These are phyloP conservation scores for Mimas tiliae DNA, from an alignment of 2,888 invertebrate species.

Conservation along the genomic window DNA sequence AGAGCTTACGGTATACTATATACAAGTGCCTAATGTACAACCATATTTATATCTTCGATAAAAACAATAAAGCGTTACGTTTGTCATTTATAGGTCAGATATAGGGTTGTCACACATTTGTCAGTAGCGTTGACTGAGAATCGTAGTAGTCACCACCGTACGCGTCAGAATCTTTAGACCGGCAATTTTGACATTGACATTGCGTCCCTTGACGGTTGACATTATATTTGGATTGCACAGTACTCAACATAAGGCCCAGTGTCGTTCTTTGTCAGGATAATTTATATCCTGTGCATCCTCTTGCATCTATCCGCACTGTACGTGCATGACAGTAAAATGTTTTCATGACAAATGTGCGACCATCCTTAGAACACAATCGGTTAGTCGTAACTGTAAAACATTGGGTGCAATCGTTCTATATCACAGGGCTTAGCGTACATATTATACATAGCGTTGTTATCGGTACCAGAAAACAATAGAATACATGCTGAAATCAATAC, in stretches of 20 bases:
- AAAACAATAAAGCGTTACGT: constrained; percentile 11
- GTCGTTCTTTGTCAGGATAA: no score
- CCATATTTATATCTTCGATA: constrained; percentile 22
- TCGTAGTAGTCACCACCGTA: no score
- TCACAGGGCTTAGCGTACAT: constrained; percentile 64
- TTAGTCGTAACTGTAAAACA: constrained; percentile 42
- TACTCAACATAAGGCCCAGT: no score
- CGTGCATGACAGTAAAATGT: no score
- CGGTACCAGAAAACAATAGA: constrained; percentile 56
- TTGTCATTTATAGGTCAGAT: constrained; percentile 18
- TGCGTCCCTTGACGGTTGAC: no score
- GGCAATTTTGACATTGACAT: no score
- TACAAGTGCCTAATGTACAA: constrained; percentile 29
- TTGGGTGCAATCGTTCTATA: constrained; percentile 63
- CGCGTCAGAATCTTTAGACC: no score
- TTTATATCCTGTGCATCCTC: neutral
- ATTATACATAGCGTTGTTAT: constrained; percentile 9
- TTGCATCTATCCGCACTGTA: neutral
- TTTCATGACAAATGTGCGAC: neutral
- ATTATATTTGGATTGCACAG: no score
- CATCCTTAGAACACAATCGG: neutral
- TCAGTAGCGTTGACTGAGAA: no score
- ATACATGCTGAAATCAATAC: constrained; percentile 50
- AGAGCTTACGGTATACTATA: constrained; percentile 34
- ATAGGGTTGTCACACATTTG: neutral